Conservation (phyloP, 2,113 vertebrate species). For the Prinia subflava region DNA sequence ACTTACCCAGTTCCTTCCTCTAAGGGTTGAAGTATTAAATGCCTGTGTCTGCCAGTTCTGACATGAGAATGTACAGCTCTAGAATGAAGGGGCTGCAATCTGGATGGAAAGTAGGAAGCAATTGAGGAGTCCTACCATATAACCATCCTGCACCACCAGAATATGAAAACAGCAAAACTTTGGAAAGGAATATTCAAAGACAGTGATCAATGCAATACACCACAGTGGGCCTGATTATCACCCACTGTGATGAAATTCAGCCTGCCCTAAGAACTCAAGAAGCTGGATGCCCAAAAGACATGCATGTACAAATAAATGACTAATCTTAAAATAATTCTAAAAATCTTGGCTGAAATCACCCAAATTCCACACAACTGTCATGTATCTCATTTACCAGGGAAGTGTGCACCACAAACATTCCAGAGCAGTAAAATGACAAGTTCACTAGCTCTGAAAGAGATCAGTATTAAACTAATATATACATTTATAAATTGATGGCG, state of each 20-base stretch:
- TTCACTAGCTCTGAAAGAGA: background rate
- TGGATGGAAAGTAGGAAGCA: background rate
- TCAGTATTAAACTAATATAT: background rate
- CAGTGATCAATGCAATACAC: background rate
- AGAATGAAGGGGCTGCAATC: background rate
- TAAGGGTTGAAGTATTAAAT: background rate
- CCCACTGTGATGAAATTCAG: background rate
- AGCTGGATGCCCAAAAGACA: background rate
- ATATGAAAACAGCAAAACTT: background rate
- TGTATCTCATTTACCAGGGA: fast-evolving
- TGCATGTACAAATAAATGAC: background rate
- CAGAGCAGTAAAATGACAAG: background rate
- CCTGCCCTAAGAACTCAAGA: background rate
- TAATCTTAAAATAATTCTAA: background rate
- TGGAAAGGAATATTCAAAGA: background rate
- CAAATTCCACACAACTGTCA: background rate
- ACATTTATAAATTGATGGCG: background rate
- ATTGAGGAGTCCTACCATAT: background rate
- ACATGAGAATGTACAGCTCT: background rate
- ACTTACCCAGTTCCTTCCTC: background rate
- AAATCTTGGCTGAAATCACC: background rate
- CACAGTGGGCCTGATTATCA: background rate
- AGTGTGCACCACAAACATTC: background rate
- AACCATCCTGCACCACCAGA: background rate
- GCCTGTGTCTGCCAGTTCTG: background rate